These are phyloP conservation scores for Julus scandinavius DNA, from an alignment of 2,888 invertebrate genomes.

Conservation along the genomic window DNA sequence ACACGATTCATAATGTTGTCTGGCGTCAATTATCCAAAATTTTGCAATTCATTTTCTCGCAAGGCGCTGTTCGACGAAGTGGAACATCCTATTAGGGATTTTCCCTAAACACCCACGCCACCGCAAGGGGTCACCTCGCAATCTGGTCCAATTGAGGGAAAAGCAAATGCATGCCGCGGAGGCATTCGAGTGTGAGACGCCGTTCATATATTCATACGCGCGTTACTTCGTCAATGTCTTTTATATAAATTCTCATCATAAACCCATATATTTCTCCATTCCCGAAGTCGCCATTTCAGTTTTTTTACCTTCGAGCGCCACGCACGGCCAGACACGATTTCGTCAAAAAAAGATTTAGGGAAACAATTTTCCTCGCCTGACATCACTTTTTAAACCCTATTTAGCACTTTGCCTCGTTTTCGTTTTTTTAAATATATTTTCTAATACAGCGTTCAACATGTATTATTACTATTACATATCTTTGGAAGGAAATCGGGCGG, in stretches of 20 bases:
- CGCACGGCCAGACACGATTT: conserved; percentile 22
- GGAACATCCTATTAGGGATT: conserved; percentile 20
- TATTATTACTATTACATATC: not conserved
- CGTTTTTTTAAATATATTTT: not conserved
- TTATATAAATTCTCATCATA: not conserved
- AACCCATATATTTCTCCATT: not conserved
- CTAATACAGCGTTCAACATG: not conserved
- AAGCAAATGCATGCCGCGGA: not conserved
- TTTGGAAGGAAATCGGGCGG: conserved; percentile 37
- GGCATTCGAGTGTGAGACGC: not conserved
- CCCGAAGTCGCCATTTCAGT: not conserved
- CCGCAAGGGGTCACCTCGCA: not conserved
- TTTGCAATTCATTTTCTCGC: not conserved
- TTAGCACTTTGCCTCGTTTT: not conserved
- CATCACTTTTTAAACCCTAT: conserved; percentile 1
- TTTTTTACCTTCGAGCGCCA: not conserved
- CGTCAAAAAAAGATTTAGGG: not conserved
- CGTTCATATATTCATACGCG: conserved; percentile 26
- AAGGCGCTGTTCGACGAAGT: not conserved
- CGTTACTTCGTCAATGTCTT: not conserved
- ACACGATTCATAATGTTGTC: not conserved
- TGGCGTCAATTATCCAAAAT: conserved; percentile 1
- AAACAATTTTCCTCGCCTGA: conserved; percentile 42
- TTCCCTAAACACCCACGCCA: conserved; percentile 18
- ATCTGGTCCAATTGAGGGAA: not conserved